Conservation (phyloP, 2,797 vertebrate genomes). For the Atherinosoma microstoma region DNA sequence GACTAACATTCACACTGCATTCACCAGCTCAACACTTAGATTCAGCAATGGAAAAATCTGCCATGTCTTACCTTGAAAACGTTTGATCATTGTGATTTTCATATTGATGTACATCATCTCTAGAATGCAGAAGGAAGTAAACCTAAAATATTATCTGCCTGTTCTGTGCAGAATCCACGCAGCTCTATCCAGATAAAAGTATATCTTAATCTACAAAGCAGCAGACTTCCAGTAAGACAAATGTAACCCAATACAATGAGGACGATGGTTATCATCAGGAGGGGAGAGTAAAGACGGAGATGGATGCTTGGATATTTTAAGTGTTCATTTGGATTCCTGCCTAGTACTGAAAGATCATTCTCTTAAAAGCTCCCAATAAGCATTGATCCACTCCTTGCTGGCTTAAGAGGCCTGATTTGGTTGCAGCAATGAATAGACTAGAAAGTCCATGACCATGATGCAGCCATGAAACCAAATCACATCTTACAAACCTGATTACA, state of each 20-base stretch:
- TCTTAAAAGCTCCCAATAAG: constrained; percentile 71
- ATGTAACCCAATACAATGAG: constrained; percentile 43
- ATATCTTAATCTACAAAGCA: constrained; percentile 42
- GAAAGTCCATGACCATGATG: constrained; percentile 19
- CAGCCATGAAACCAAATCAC: constrained; percentile 40
- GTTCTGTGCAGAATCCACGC: constrained; percentile 44
- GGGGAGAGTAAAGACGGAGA: constrained; percentile 31
- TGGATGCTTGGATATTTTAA: constrained; percentile 46
- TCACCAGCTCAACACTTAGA: background rate
- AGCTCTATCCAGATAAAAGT: constrained; percentile 33
- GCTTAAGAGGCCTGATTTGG: constrained; percentile 51
- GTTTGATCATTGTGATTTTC: constrained; percentile 26
- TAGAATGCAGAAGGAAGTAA: constrained; percentile 14
- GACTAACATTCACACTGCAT: background rate
- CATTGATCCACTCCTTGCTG: constrained; percentile 56
- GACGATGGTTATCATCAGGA: constrained; percentile 43
- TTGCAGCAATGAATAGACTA: constrained; percentile 65
- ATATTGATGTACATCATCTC: constrained; percentile 19
- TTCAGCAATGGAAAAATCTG: background rate
- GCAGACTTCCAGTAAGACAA: constrained; percentile 67
- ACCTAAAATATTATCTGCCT: constrained; percentile 41
- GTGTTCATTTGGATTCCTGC: constrained; percentile 68
- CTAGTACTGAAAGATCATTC: constrained; percentile 68
- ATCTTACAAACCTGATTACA: constrained; percentile 27
- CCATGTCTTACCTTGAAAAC: constrained; percentile 30